These are phyloP conservation scores for Sus cebifrons DNA, from an alignment of 2,797 vertebrate genomes.

Conservation along the genomic window DNA sequence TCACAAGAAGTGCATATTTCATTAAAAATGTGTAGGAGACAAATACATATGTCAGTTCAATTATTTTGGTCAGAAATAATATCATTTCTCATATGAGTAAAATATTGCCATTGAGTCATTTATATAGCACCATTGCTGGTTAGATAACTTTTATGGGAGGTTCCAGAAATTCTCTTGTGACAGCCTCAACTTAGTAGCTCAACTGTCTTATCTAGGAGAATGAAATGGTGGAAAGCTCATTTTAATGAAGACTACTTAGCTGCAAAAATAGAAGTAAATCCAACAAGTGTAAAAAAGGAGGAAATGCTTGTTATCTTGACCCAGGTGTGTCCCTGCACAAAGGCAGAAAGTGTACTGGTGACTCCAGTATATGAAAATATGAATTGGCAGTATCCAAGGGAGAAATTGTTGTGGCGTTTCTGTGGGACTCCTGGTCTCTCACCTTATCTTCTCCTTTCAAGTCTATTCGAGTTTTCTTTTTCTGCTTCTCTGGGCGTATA, in stretches of 20 bases:
- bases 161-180: neutral
- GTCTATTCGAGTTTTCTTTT: neutral
- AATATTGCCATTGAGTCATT: neutral
- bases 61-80: neutral
- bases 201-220: neutral
- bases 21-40: neutral
- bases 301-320: neutral
- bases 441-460: neutral
- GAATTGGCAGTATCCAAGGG: neutral
- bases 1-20: neutral
- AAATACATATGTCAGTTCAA: neutral
- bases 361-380: neutral
- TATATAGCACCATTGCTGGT: neutral
- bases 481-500: neutral
- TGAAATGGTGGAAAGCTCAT: neutral
- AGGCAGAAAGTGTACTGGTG: neutral
- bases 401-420: neutral
- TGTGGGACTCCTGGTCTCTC: neutral
- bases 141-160: slow-evolving; percentile 12
- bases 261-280: slow-evolving; percentile 39
- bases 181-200: neutral
- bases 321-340: neutral
- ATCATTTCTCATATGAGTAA: neutral
- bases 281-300: neutral
- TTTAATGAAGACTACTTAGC: neutral